Evolutionary conservation across 2,797 vertebrate species (phyloP).

Genomic region (Poeciliopsis infans): DNA sequence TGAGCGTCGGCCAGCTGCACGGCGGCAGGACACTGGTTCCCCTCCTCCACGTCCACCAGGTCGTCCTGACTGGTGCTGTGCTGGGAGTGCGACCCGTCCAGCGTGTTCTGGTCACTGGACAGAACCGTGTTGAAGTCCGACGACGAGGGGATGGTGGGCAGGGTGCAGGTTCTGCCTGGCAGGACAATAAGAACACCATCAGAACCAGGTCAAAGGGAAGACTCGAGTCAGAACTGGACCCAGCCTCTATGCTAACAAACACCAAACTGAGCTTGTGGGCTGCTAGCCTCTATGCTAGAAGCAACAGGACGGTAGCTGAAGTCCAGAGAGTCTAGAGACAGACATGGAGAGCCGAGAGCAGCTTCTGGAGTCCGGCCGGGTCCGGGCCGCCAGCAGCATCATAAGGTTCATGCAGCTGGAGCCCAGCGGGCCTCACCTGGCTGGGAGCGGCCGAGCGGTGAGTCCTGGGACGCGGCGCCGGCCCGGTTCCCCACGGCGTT

Average conservation of each 20-base stretch:
- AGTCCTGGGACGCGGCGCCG: constrained; percentile 86
- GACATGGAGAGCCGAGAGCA: not conserved
- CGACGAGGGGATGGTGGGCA: constrained; percentile 96
- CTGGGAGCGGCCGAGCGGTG: constrained; percentile 86
- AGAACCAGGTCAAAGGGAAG: not conserved
- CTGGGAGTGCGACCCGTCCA: constrained; percentile 96
- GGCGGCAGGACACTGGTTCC: constrained; percentile 93
- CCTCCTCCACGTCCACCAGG: constrained; percentile 91
- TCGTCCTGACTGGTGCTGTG: constrained; percentile 97
- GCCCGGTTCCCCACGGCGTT: constrained; percentile 94
- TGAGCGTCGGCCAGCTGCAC: constrained; percentile 97
- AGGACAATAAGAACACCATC: not conserved
- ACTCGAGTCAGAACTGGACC: too few species aligned
- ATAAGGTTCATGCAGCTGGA: not conserved
- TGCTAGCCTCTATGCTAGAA: constrained; percentile 21
- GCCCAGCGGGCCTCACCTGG: constrained; percentile 37
- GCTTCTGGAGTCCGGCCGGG: not conserved
- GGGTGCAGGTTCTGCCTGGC: constrained; percentile 86
- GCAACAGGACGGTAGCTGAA: constrained; percentile 31
- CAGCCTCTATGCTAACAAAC: too few species aligned
- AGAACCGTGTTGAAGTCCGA: constrained; percentile 97
- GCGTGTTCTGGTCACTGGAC: constrained; percentile 97
- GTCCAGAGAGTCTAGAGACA: constrained; percentile 52
- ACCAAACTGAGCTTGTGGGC: too few species aligned
- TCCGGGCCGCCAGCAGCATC: not conserved